Evolutionary conservation across 2,888 invertebrate genomes (phyloP), one percentile per base, ranked within the genome.

Genomic region (Amblyjoppa fuscipennis): DNA sequence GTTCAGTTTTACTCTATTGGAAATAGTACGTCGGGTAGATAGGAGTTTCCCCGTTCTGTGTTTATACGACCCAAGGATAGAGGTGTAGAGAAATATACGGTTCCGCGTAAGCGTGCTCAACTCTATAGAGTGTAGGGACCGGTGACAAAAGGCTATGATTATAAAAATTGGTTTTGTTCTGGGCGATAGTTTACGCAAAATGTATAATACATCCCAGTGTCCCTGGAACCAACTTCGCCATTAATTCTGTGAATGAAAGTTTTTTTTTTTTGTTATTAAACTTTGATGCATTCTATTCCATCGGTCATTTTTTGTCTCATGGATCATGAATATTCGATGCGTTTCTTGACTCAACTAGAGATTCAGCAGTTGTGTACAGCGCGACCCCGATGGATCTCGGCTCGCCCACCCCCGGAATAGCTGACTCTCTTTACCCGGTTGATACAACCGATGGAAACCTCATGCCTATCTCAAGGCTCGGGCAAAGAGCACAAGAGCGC

Each of bases 341-440:
- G 34, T 71, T 69, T 51, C 51, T 66, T 41, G 28, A 68, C 74
- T 71, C 64, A 61, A 70, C 53, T 51, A 16, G 31, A 64, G 34
- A n/a, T 64, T 64, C 45, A 64, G 61, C 28, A 66, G 31, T 75
- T 79, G 69, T 76, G 51, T 79, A 85, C 64, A 49, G 34, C 61
- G 73, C 69, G 73, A 79, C 74, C 82, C 77, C 73, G 84, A 81
- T 79, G 87, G 81, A 59, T 78, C 78, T 68, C n/a, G 34, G 6
- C 31, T 28, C 16, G 28, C 61, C 31, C 61, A 11, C 31, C 4
- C 31, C 61, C 61, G 16, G 61, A 28, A 31, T 31, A 16, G 4
- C 16, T 34, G n/a, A 77, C 82, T 76, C 64, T 74, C 53, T 79
- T 80, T 83, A 64, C 70, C 64, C 78, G 76, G 71, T 25, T 78